Percentiles rank a stretch among this genome's conserved stretches.
Evolutionary conservation across 2,797 vertebrate genomes (phyloP).

Genomic region (Loris lydekkerianus): DNA sequence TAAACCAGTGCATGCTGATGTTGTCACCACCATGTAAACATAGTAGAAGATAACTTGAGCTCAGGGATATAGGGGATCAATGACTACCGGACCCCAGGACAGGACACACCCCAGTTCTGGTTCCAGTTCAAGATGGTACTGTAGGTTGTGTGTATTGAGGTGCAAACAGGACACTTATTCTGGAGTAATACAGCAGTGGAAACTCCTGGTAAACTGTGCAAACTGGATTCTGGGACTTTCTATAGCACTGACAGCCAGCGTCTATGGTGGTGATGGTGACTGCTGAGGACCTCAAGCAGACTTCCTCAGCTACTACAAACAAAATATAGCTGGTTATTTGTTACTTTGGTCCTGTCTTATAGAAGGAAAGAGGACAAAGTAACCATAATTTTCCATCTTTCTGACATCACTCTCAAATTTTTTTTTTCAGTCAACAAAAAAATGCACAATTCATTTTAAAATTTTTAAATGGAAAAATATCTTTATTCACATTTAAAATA

Average conservation of each 20-base stretch:
- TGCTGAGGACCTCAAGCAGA: not conserved
- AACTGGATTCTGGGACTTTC: not conserved
- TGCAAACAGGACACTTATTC: not conserved
- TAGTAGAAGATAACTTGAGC: not conserved
- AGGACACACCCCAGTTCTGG: too few species aligned
- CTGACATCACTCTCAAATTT: not conserved
- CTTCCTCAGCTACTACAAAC: not conserved
- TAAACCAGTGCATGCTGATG: not conserved
- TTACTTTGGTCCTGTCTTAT: not conserved
- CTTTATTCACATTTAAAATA: not conserved
- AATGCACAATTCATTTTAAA: not conserved
- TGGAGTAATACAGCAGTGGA: not conserved
- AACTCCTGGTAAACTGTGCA: not conserved
- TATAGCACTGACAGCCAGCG: not conserved
- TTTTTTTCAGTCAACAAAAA: not conserved
- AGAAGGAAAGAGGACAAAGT: not conserved
- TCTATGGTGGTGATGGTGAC: not conserved
- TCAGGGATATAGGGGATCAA: not conserved
- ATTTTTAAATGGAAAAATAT: conserved; percentile 21
- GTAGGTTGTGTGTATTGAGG: not conserved
- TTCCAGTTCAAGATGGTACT: not conserved
- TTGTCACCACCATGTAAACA: not conserved
- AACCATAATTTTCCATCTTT: not conserved
- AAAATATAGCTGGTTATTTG: not conserved
- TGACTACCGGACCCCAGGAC: not conserved